These are phyloP conservation scores for Nomada ruficornis DNA, from an alignment of 2,888 invertebrate genomes.

Conservation along the genomic window DNA sequence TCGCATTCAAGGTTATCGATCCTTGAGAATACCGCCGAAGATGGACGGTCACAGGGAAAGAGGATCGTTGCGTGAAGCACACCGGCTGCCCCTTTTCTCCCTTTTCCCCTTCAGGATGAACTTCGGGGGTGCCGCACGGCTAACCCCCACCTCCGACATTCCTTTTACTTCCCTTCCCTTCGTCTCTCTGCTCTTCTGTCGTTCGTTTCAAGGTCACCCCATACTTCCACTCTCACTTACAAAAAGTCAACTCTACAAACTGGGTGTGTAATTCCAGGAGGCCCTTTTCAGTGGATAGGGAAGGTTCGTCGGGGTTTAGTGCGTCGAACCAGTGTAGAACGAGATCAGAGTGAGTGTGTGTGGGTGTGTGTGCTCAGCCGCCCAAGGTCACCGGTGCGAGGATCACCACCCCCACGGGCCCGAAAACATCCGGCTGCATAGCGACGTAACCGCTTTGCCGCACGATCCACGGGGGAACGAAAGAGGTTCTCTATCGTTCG, in stretches of 20 bases:
- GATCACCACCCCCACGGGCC: slow-evolving; percentile 21
- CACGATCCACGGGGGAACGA: neutral
- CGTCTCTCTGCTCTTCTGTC: neutral
- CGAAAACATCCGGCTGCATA: slow-evolving; percentile 44
- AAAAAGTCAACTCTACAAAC: neutral
- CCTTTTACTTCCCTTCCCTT: neutral
- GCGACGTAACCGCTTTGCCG: slow-evolving; percentile 21
- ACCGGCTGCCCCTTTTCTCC: slow-evolving; percentile 20
- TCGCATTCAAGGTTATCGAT: slow-evolving; percentile 72
- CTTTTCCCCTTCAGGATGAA: slow-evolving; percentile 26
- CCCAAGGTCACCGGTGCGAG: slow-evolving; percentile 53
- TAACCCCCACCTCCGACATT: slow-evolving; percentile 21
- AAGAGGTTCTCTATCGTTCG: neutral
- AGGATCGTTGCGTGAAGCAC: slow-evolving; percentile 46
- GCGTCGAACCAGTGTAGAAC: slow-evolving; percentile 33
- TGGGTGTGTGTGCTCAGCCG: neutral
- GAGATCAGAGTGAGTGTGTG: neutral
- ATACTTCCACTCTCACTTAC: neutral
- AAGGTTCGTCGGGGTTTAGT: neutral
- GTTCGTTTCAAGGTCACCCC: slow-evolving; percentile 39
- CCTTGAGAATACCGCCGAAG: slow-evolving; percentile 35
- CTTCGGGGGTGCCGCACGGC: slow-evolving; percentile 26
- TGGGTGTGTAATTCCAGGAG: neutral
- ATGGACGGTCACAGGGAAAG: slow-evolving; percentile 4
- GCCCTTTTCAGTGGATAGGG: neutral